Base-by-base conservation (phyloP, 2,888 invertebrate genomes). In the Hanleya hanleyi region DNA sequence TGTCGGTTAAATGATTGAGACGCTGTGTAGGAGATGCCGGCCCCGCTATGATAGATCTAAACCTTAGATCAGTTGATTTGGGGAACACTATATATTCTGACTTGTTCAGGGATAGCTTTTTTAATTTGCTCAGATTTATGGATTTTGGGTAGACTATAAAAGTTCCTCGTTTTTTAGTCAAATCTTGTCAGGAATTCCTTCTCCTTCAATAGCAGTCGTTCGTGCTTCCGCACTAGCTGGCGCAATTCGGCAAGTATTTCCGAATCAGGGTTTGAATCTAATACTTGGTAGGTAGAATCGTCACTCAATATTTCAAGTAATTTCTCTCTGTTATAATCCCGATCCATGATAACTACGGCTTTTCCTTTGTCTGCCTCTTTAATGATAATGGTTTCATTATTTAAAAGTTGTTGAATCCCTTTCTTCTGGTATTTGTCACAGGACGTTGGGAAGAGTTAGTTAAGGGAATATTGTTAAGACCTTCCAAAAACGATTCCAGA, bases 21-120 rank as follows among this genome's bases (percentile, higher is more conserved):
- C 57, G 5, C n/a, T 68, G 68, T 7, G 68, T 68, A 33, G 37
- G 51, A 51, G 51, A 51, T n/a, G n/a, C 12, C 12, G 51, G 51
- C 12, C 51, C 51, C 12, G 51, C 15, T n/a, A 51, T 51, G 26
- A 22, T 51, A 7, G 26, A 26, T 51, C 51, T 22, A 22, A 51
- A 51, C 22, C 22, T 51, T 6, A 51, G 7, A 51, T 51, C 51
- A n/a, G 15, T n/a, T 7, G 51, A 26, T n/a, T 12, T n/a, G 22
- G 7, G 51, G 7, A 51, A 26, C 7, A 26, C 22, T 51, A 41
- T 41, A 18, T 12, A 41, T 41, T 41, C 41, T 9, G 41, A 41
- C 18, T 41, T 41, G 51, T 7, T 22, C 22, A n/a, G 12, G 15
- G 22, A 22, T 51, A 22, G 12, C 51, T 18, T 12, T 26, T n/a